These are phyloP conservation scores for Lampropteryx suffumata DNA, from an alignment of 2,888 invertebrate species.

Conservation along the genomic window DNA sequence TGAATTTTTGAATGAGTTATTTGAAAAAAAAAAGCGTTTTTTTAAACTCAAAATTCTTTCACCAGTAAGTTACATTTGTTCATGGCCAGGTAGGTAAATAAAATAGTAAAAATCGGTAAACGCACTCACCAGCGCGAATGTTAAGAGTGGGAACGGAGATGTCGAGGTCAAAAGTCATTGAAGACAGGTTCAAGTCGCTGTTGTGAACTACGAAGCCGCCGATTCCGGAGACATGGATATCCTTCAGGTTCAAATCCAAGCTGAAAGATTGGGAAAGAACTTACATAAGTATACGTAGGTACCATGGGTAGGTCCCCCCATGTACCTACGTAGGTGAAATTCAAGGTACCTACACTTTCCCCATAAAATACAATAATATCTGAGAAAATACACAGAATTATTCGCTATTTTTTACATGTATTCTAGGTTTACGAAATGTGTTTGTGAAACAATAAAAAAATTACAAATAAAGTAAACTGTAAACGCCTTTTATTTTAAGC, in stretches of 20 bases:
- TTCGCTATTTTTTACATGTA: no score
- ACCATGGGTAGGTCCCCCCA: background rate
- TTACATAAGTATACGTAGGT: background rate
- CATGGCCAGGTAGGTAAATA: background rate
- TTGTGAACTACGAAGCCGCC: slow-evolving; percentile 60
- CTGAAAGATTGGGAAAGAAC: slow-evolving; percentile 40
- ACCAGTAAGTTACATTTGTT: no score
- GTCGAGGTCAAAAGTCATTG: slow-evolving; percentile 60
- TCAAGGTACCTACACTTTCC: no score
- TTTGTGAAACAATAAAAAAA: no score
- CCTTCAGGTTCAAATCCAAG: slow-evolving; percentile 54
- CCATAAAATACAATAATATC: no score
- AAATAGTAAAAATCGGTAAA: background rate
- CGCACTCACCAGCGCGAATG: slow-evolving; percentile 51
- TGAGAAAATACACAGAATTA: no score
- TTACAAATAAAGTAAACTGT: no score
- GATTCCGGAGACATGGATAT: slow-evolving; percentile 49
- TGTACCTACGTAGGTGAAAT: background rate
- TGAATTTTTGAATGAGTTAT: no score
- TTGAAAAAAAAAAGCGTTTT: no score
- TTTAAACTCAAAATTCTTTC: no score
- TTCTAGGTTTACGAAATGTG: no score
- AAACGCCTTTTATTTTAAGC: no score
- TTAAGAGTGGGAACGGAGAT: slow-evolving; percentile 54
- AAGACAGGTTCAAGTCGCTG: slow-evolving; percentile 45